These are phyloP conservation scores for Spatulosminthurus flaviceps DNA, from an alignment of 2,888 invertebrate genomes.

Conservation along the genomic window DNA sequence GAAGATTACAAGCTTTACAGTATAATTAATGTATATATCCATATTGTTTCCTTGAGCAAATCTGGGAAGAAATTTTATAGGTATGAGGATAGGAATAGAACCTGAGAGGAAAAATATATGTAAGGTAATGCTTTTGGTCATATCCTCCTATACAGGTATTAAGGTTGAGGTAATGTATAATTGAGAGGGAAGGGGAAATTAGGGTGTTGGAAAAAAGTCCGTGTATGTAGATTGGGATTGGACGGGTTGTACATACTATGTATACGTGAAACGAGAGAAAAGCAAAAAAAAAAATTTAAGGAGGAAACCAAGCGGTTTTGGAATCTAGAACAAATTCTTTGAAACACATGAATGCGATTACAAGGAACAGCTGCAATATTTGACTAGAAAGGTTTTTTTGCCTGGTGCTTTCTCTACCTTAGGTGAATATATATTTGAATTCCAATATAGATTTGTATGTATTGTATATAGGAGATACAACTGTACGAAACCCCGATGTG, in stretches of 20 bases:
- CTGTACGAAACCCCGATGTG: too few relatives aligned
- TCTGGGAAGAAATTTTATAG: too few relatives aligned
- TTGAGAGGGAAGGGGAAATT: too few relatives aligned
- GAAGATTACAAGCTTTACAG: background rate
- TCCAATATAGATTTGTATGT: background rate
- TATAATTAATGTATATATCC: background rate
- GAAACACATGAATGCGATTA: slow-evolving; percentile 24
- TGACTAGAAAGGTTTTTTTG: background rate
- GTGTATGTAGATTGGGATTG: too few relatives aligned
- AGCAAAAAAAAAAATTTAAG: slow-evolving; percentile 9
- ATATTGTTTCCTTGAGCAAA: background rate
- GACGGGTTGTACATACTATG: too few relatives aligned
- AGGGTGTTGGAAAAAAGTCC: too few relatives aligned
- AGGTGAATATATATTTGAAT: background rate
- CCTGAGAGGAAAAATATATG: too few relatives aligned
- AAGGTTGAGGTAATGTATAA: too few relatives aligned
- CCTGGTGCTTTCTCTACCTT: background rate
- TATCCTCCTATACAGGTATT: too few relatives aligned
- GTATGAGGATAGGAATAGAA: too few relatives aligned
- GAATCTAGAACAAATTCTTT: slow-evolving; percentile 30
- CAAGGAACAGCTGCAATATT: slow-evolving; percentile 24
- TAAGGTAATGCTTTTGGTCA: too few relatives aligned
- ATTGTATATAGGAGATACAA: too few relatives aligned
- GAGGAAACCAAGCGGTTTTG: background rate
- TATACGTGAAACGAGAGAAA: background rate